Base-by-base conservation (phyloP, 1,140 invertebrate genomes). In the Hylaeus anthracinus region DNA sequence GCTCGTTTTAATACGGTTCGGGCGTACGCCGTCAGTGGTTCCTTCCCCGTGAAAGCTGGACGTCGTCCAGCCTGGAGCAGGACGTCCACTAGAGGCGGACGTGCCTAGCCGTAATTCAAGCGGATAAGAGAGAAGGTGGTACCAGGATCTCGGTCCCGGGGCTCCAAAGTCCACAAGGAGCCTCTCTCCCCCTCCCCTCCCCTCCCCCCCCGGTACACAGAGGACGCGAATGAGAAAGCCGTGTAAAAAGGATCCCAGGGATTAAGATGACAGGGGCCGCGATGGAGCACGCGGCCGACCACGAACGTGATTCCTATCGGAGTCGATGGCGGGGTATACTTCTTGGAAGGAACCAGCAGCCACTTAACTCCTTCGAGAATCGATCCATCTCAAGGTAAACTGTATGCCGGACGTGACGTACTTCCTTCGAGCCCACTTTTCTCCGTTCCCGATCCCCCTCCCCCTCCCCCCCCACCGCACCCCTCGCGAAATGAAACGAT, bases 41-140 rank as follows among this genome's bases (percentile, higher is more conserved):
- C 83, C 81, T 77, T 75, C 58, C 79, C 74, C 70, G 58, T 74
- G 73, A 69, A 87, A 86, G 82, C 86, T 90, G 86, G 88, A 89
- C 89, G 73, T 69, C 53, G 84, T 88, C 88, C 89, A 87, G 81
- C 26, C 71, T 58, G 69, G 61, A 61, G 71, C 72, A 56, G 83
- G 85, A 71, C 74, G 43, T 58, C 83, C 82, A 79, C 86, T 88
- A 81, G 80, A 73, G 66, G 84, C 81, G 85, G 81, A 91, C 90
- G 90, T 91, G 90, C 87, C 79, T 86, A 65, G 83, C 58, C 85
- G 90, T 91, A 91, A 90, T 91, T 91, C 90, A 88, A 85, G 85
- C 83, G 89, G 89, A 91, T 90, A 89, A 90, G 87, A 89, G 86
- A 85, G 84, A 88, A 87, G 83, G 80, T 76, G 83, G 76, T 77